Conservation (phyloP, 2,797 vertebrate genomes). For the Nannoperca australis region DNA sequence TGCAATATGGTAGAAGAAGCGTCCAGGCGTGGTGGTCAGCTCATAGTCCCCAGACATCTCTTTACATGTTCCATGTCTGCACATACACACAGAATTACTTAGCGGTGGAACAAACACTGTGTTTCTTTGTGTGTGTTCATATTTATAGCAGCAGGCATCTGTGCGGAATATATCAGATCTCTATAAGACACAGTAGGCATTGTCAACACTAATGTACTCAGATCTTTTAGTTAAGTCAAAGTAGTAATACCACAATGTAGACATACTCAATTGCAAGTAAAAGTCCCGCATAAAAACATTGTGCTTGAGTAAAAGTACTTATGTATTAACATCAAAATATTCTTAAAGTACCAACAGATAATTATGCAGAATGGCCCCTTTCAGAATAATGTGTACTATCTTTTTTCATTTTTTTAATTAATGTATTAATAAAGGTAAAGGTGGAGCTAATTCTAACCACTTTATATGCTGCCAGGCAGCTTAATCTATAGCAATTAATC, state of each 20-base stretch:
- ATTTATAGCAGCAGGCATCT: not conserved
- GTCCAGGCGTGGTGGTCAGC: conserved; percentile 79
- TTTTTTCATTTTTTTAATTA: not conserved
- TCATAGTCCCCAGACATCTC: conserved; percentile 72
- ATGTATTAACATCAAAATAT: not conserved
- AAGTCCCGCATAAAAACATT: not conserved
- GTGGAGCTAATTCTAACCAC: not conserved
- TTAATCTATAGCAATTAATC: not conserved
- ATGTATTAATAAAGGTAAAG: too few species aligned
- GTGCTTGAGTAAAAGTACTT: not conserved
- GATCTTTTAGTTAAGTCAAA: not conserved
- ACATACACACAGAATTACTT: conserved; percentile 14
- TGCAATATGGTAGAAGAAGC: conserved; percentile 69
- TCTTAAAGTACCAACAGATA: not conserved
- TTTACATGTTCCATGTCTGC: conserved; percentile 75
- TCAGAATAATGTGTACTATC: not conserved
- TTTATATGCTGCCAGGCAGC: not conserved
- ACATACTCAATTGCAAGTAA: not conserved
- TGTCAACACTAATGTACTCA: not conserved
- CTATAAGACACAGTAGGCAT: not conserved
- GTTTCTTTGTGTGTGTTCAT: not conserved
- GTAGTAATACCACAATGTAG: not conserved
- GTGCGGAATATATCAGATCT: too few species aligned
- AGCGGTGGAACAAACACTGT: not conserved
- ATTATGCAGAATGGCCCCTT: not conserved